Percentiles rank a stretch among this genome's conserved stretches.
These are phyloP conservation scores for Amazona vittata DNA, from an alignment of 2,113 vertebrate species.

Conservation along the genomic window DNA sequence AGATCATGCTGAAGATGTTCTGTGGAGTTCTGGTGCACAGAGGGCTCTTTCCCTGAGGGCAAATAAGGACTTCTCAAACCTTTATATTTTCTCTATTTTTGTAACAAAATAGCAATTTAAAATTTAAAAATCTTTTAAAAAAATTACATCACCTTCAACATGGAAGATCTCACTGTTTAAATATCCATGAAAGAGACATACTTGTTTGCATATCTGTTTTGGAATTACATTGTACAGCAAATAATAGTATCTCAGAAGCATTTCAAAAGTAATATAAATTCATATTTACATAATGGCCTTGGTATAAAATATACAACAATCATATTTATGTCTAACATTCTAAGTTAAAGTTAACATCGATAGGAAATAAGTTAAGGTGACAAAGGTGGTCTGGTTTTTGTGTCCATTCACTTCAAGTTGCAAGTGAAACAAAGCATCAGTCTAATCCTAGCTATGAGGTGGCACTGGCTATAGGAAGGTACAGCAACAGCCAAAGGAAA, in stretches of 20 bases:
- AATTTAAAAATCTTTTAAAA: conserved; percentile 82
- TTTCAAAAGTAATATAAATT: conserved; percentile 80
- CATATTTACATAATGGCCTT: conserved; percentile 80
- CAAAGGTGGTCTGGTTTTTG: conserved; percentile 74
- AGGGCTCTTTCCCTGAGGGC: conserved; percentile 88
- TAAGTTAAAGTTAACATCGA: conserved; percentile 76
- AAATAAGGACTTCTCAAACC: conserved; percentile 82
- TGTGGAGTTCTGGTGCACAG: conserved; percentile 85
- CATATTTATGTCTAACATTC: conserved; percentile 76
- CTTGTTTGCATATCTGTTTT: conserved; percentile 81
- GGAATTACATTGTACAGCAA: conserved; percentile 79
- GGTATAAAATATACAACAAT: conserved; percentile 81
- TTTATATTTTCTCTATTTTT: conserved; percentile 83
- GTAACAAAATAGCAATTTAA: conserved; percentile 86
- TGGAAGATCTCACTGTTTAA: conserved; percentile 85
- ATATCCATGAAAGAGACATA: conserved; percentile 81
- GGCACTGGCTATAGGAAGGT: conserved; percentile 72
- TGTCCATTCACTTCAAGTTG: conserved; percentile 71
- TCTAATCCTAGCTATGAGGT: conserved; percentile 65
- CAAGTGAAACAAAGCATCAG: conserved; percentile 72
- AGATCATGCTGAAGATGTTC: conserved; percentile 81
- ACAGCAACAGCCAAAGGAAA: conserved; percentile 77
- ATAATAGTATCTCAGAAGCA: conserved; percentile 81
- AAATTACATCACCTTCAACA: conserved; percentile 84
- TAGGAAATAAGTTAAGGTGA: conserved; percentile 81